phyloP scores from a whole-genome alignment of 2,797 vertebrate species.

The Taenioides sp. region DNA sequence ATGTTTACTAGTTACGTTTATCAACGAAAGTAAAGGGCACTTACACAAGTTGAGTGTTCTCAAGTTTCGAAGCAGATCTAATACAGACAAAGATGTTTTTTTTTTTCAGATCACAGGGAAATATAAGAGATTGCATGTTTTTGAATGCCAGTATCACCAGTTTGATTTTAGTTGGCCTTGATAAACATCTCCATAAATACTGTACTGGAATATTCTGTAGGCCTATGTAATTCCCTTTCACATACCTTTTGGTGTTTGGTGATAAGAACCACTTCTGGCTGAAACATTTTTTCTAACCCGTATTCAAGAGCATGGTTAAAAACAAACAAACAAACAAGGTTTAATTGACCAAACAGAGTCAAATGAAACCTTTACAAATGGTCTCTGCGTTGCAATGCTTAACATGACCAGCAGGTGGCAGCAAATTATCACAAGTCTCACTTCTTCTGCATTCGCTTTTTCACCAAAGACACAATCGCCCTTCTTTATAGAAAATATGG shows the following conservation, averaged over 20 bases:
- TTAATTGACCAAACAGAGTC: background rate
- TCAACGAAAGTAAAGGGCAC: background rate
- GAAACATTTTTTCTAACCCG: background rate
- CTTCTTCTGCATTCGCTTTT: conserved; percentile 22
- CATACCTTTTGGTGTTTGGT: background rate
- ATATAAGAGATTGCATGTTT: background rate
- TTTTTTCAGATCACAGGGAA: background rate
- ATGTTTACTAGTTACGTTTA: conserved; percentile 35
- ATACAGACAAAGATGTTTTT: background rate
- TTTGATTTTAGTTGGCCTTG: background rate
- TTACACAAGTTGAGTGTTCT: background rate
- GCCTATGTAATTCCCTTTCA: background rate
- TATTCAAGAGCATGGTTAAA: background rate
- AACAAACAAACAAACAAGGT: background rate
- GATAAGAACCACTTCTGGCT: background rate
- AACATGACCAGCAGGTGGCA: conserved; percentile 62
- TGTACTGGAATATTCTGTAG: background rate
- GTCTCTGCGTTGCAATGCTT: background rate
- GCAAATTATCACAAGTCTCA: conserved; percentile 51
- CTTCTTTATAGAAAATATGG: conserved; percentile 25
- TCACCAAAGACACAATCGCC: conserved; percentile 24
- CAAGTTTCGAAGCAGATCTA: background rate
- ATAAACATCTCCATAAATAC: background rate
- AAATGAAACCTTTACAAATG: background rate
- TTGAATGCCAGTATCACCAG: background rate